A percentile compares a stretch with the other conserved stretches of the same genome.
Evolutionary conservation across 2,888 invertebrate species (phyloP).

Genomic region (Leptopterna dolabrata): DNA sequence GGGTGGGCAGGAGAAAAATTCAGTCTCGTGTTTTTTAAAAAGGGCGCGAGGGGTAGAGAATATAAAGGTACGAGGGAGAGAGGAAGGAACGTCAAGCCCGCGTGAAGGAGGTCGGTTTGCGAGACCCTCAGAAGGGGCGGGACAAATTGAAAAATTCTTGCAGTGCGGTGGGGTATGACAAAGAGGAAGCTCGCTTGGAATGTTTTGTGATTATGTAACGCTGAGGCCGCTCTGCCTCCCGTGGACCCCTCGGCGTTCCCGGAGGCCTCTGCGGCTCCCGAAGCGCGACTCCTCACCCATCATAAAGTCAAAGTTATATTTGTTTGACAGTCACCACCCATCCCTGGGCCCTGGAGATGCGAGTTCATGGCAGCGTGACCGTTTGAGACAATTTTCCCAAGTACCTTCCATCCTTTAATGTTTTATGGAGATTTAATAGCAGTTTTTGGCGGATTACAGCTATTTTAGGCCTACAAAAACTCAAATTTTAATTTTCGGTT

Average conservation of each 20-base stretch:
- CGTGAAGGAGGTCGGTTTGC: constrained; percentile 15
- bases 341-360: too few species aligned
- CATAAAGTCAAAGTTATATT: constrained; percentile 49
- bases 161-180: constrained; percentile 55
- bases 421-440: too few species aligned
- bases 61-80: background rate
- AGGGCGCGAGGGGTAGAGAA: background rate
- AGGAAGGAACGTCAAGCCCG: constrained; percentile 21
- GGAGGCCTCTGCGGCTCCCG: background rate
- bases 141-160: constrained; percentile 56
- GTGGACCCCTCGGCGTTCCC: background rate
- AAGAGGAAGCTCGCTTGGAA: constrained; percentile 50
- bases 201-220: constrained; percentile 57
- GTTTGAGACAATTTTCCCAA: too few species aligned
- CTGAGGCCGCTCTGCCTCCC: background rate
- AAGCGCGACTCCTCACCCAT: background rate
- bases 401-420: too few species aligned
- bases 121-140: background rate
- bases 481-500: too few species aligned
- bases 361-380: too few species aligned
- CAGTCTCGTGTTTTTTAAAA: constrained; percentile 11
- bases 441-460: too few species aligned
- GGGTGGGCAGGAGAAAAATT: background rate
- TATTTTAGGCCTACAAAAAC: too few species aligned
- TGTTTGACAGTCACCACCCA: background rate